phyloP scores from a whole-genome alignment of 2,113 vertebrate genomes.

The Syngnathus floridae region DNA sequence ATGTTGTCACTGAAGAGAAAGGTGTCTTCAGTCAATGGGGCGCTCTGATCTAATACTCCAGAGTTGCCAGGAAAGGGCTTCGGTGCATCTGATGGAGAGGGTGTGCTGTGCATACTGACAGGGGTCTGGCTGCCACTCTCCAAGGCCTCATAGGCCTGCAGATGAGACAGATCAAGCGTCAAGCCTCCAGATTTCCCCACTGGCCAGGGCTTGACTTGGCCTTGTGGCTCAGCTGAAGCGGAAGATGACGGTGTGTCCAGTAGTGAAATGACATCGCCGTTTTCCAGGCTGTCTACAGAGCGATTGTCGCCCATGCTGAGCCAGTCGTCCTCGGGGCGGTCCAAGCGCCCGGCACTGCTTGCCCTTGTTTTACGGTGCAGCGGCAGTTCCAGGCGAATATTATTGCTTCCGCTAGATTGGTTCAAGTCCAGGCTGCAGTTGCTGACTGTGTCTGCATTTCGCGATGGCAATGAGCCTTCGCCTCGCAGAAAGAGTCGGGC shows the following conservation, averaged over 20 bases:
- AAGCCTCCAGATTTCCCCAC: constrained; percentile 74
- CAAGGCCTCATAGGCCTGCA: constrained; percentile 74
- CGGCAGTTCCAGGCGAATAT: constrained; percentile 57
- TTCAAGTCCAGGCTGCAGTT: constrained; percentile 64
- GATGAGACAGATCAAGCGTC: constrained; percentile 81
- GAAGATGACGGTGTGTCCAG: constrained; percentile 66
- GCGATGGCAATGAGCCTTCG: constrained; percentile 34
- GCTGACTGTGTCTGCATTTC: constrained; percentile 60
- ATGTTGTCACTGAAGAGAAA: constrained; percentile 75
- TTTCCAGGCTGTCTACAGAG: constrained; percentile 75
- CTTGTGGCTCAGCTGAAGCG: constrained; percentile 59
- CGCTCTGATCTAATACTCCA: constrained; percentile 68
- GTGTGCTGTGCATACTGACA: constrained; percentile 86
- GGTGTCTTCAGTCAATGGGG: constrained; percentile 62
- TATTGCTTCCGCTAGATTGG: constrained; percentile 20
- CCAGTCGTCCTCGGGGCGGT: constrained; percentile 59
- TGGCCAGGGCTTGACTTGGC: constrained; percentile 72
- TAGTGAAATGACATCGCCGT: constrained; percentile 71
- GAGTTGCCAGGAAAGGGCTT: constrained; percentile 76
- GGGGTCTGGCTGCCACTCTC: constrained; percentile 80
- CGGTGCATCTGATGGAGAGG: constrained; percentile 80
- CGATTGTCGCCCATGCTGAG: constrained; percentile 75
- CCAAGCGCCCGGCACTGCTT: constrained; percentile 57
- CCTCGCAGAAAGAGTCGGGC: constrained; percentile 81
- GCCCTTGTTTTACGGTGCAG: constrained; percentile 51